Conservation (phyloP, 2,888 invertebrate species). For the Caenorhabditis uteleia region DNA sequence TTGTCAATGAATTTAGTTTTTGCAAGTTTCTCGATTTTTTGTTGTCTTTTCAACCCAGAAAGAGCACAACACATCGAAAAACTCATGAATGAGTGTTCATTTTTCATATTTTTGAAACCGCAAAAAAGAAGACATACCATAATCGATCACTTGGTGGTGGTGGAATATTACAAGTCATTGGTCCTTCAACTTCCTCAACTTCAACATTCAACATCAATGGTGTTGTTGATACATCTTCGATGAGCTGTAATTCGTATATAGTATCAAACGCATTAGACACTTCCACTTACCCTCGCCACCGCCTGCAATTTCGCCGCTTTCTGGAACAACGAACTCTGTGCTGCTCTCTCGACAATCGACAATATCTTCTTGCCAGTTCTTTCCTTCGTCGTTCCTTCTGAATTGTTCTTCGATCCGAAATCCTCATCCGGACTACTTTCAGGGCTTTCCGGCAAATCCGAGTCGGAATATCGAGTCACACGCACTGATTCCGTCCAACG, state of each 20-base stretch:
- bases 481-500: conserved; percentile 44
- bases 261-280: background rate
- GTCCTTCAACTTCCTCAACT: conserved; percentile 81
- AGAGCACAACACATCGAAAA: too few species aligned
- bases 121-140: too few species aligned
- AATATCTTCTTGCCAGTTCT: conserved; percentile 76
- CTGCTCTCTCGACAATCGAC: conserved; percentile 83
- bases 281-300: conserved; percentile 46
- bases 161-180: conserved; percentile 82
- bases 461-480: conserved; percentile 52
- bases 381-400: conserved; percentile 43
- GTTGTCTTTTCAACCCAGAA: too few species aligned
- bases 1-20: too few species aligned
- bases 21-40: too few species aligned
- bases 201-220: conserved; percentile 85
- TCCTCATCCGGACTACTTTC: conserved; percentile 67
- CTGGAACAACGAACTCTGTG: conserved; percentile 86
- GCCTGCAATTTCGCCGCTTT: conserved; percentile 79
- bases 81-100: background rate
- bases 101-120: conserved; percentile 24
- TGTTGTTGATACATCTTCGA: conserved; percentile 87
- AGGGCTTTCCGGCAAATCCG: conserved; percentile 62
- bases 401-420: conserved; percentile 59
- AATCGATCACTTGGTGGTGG: conserved; percentile 87
- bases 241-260: conserved; percentile 75